phyloP scores from a whole-genome alignment of 2,797 vertebrate genomes.

The Cynodonichthys magdalenae region DNA sequence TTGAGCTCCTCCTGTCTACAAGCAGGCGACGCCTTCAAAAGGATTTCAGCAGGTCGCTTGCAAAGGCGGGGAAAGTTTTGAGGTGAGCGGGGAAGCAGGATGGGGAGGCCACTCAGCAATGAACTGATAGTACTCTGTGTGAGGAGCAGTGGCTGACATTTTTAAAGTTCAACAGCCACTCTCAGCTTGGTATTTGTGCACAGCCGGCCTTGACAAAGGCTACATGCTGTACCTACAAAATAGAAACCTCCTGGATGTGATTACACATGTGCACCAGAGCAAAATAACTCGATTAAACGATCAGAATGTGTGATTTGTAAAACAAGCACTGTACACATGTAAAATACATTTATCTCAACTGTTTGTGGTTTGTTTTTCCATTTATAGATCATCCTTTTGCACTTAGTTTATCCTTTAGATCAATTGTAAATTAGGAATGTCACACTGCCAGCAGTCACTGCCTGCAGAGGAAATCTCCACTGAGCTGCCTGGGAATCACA shows the following conservation, averaged over 20 bases:
- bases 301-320: conserved; percentile 15
- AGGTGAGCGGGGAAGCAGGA: conserved; percentile 33
- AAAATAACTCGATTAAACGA: neutral
- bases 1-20: conserved; percentile 16
- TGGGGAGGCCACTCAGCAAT: conserved; percentile 52
- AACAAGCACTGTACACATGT: conserved; percentile 2
- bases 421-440: conserved; percentile 66
- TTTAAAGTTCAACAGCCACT: conserved; percentile 81
- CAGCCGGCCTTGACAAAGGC: conserved; percentile 65
- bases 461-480: conserved; percentile 72
- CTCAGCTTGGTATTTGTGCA: conserved; percentile 77
- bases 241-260: conserved; percentile 35
- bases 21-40: conserved; percentile 53
- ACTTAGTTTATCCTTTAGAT: conserved; percentile 65
- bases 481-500: conserved; percentile 67
- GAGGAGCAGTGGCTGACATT: conserved; percentile 76
- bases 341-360: conserved; percentile 6
- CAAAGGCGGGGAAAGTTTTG: conserved; percentile 53
- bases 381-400: conserved; percentile 42
- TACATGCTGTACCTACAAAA: conserved; percentile 69
- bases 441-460: conserved; percentile 54
- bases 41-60: conserved; percentile 62
- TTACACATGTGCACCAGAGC: conserved; percentile 8
- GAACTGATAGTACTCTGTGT: conserved; percentile 55
- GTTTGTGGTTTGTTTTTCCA: conserved; percentile 8